phyloP scores from a whole-genome alignment of 2,888 invertebrate species.

The Antheraea yamamai region DNA sequence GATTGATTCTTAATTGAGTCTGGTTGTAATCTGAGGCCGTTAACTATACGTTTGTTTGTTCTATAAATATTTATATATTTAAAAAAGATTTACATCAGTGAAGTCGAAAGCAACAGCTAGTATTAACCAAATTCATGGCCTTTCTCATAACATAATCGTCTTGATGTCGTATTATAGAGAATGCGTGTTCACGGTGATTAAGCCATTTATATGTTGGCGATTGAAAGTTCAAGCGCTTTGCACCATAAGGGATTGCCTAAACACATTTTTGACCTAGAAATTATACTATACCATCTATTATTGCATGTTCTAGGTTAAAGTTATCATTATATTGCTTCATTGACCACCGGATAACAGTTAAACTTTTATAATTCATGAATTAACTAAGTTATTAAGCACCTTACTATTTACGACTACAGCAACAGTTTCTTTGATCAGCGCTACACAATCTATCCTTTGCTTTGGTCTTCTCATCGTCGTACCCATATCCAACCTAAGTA shows the following conservation, averaged over 20 bases:
- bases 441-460: no score
- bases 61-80: no score
- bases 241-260: conserved; percentile 3
- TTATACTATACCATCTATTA: not conserved
- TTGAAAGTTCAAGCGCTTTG: not conserved
- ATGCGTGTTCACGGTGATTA: conserved; percentile 1
- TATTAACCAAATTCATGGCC: not conserved
- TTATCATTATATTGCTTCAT: not conserved
- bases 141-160: not conserved
- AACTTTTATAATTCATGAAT: not conserved
- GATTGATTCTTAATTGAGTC: no score
- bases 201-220: not conserved
- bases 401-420: not conserved
- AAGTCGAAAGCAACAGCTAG: not conserved
- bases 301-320: not conserved
- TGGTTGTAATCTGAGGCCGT: no score
- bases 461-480: no score
- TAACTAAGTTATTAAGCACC: not conserved
- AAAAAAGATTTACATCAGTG: not conserved
- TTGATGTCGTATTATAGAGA: not conserved
- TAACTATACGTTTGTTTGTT: no score
- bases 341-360: not conserved
- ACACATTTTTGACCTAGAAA: conserved; percentile 1
- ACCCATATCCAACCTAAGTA: no score
- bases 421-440: not conserved